Evolutionary conservation across 2,797 vertebrate species (phyloP).

Genomic region (Artibeus jamaicensis): DNA sequence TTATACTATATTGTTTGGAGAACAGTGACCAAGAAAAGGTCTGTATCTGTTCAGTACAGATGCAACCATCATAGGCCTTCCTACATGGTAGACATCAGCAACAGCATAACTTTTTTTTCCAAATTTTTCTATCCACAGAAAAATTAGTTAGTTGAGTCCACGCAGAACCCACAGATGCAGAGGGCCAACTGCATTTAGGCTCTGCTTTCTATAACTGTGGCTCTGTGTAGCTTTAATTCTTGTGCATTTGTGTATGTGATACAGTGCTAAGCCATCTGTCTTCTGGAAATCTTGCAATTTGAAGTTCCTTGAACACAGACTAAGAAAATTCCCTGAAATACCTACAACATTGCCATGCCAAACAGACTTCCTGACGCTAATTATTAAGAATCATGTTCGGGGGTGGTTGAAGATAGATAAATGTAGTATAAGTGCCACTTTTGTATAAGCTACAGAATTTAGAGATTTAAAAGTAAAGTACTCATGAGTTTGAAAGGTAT

Average conservation of each 20-base stretch:
- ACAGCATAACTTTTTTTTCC: background rate
- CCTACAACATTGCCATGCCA: background rate
- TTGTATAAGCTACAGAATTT: background rate
- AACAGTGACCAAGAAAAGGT: background rate
- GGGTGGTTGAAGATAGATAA: background rate
- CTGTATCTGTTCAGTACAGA: background rate
- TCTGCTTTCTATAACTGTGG: background rate
- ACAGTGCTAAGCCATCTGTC: background rate
- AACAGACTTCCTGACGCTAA: background rate
- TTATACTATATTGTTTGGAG: background rate
- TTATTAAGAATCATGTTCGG: background rate
- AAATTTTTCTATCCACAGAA: background rate
- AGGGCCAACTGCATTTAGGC: background rate
- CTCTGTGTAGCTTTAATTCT: background rate
- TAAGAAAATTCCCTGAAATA: background rate
- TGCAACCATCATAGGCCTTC: background rate
- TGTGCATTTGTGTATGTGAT: background rate
- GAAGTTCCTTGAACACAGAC: background rate
- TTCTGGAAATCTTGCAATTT: background rate
- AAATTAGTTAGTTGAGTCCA: background rate
- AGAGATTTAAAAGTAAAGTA: conserved; percentile 23
- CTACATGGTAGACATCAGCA: background rate
- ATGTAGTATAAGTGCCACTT: background rate
- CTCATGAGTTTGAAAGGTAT: background rate
- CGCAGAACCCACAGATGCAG: background rate